Base-by-base conservation (phyloP, 2,113 vertebrate species). In the Recurvirostra avosetta region DNA sequence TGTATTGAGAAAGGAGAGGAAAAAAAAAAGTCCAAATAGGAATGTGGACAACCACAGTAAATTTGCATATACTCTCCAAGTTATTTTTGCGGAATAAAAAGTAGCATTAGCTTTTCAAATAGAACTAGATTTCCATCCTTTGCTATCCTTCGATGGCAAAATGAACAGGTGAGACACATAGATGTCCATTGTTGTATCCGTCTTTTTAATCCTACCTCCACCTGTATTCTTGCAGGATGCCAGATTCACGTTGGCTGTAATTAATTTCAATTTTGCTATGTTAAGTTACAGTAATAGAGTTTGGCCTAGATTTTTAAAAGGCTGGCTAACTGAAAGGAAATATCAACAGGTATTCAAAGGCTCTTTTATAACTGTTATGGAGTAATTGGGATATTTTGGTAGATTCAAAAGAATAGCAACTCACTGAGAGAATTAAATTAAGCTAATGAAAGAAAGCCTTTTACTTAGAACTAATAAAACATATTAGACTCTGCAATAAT, bases 371-470 rank as follows among this genome's bases (percentile, higher is more conserved):
- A 78, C 77, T 13, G 10, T 80, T 61, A 2, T 8, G n/a, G 77
- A 95, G 50, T 70, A 95, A 94, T 66, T 87, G 66, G 53, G 94
- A 62, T 73, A 65, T 94, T 95, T 92, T 73, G 61, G 80, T 97
- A 58, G 66, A 91, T 87, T 92, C 80, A 82, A 52, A 94, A 96
- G 84, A 94, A 65, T 85, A 73, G 62, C 53, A 87, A 73, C 52
- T 91, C 84, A 32, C 76, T 66, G 36, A 66, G 80, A 91, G 91
- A 94, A 88, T 91, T 80, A 77, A 96, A 94, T 88, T 89, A 81
- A 73, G 45, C 58, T 96, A 94, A 95, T 95, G 92, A 96, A 96
- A 94, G 70, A 81, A 92, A 94, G 38, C 62, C 67, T 88, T 90
- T 96, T 92, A 80, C 90, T 96, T 81, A 92, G 82, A 93, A 93